Conservation (phyloP, 1,140 invertebrate species). For the Lordiphosa collinella region DNA sequence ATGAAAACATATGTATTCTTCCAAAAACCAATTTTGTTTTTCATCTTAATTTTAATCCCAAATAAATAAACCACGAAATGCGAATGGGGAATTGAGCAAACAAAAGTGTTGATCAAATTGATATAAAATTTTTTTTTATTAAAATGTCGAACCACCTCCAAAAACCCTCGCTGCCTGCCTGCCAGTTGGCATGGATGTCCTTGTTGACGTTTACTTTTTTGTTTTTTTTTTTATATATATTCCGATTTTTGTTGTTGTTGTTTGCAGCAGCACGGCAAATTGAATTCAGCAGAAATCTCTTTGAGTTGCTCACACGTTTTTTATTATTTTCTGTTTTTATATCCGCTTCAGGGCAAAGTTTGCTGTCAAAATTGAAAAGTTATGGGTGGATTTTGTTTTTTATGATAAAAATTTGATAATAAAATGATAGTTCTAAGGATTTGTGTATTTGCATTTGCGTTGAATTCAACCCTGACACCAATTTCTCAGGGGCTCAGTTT, state of each 20-base stretch:
- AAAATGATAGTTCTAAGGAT: conserved; percentile 29
- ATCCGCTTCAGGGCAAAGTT: conserved; percentile 14
- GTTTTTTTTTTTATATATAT: conserved; percentile 1
- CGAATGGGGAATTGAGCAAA: conserved; percentile 27
- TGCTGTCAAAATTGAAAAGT: conserved; percentile 55
- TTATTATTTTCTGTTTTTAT: conserved; percentile 60
- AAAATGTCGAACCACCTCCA: conserved; percentile 45
- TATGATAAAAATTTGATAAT: conserved; percentile 31
- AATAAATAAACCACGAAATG: background rate
- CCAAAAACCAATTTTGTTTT: no score
- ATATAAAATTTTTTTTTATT: conserved; percentile 55
- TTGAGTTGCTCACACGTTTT: conserved; percentile 60
- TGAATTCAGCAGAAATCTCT: conserved; percentile 69
- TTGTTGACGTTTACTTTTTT: conserved; percentile 42
- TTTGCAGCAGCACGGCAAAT: conserved; percentile 39
- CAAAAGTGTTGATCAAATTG: conserved; percentile 64
- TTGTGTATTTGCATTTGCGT: conserved; percentile 27
- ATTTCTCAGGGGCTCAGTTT: no score
- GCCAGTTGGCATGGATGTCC: conserved; percentile 34
- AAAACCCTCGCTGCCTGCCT: no score
- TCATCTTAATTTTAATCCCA: no score
- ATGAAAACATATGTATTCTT: no score
- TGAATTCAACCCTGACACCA: conserved; percentile 52
- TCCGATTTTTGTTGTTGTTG: background rate
- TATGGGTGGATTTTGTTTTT: conserved; percentile 14